Conservation (phyloP, 2,113 vertebrate species). For the Phylloscopus trochiloides region DNA sequence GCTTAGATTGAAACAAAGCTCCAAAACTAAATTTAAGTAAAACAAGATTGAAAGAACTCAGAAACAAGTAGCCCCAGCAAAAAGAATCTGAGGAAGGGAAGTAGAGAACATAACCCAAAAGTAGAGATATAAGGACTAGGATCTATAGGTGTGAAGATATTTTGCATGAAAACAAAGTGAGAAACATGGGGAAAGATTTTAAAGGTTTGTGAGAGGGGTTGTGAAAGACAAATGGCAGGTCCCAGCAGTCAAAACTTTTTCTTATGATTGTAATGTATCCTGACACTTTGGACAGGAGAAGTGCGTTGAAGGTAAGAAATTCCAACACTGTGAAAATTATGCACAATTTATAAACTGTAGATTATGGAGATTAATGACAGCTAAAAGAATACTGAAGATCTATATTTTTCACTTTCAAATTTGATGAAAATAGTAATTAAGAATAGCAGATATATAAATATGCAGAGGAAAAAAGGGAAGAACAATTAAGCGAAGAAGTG, state of each 20-base stretch:
- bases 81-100: background rate
- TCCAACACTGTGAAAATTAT: background rate
- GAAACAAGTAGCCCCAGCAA: background rate
- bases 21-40: background rate
- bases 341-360: background rate
- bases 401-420: background rate
- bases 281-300: background rate
- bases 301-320: background rate
- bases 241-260: background rate
- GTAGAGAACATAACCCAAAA: background rate
- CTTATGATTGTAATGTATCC: background rate
- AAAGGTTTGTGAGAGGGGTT: background rate
- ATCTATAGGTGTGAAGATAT: background rate
- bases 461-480: background rate
- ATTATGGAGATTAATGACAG: background rate
- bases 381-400: background rate
- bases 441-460: background rate
- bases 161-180: background rate
- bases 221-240: background rate
- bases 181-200: background rate
- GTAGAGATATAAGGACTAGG: background rate
- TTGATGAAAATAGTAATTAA: background rate
- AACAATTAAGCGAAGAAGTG: background rate
- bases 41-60: background rate
- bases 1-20: background rate